Evolutionary conservation across 2,797 vertebrate genomes (phyloP).

Genomic region (Lophius americanus): DNA sequence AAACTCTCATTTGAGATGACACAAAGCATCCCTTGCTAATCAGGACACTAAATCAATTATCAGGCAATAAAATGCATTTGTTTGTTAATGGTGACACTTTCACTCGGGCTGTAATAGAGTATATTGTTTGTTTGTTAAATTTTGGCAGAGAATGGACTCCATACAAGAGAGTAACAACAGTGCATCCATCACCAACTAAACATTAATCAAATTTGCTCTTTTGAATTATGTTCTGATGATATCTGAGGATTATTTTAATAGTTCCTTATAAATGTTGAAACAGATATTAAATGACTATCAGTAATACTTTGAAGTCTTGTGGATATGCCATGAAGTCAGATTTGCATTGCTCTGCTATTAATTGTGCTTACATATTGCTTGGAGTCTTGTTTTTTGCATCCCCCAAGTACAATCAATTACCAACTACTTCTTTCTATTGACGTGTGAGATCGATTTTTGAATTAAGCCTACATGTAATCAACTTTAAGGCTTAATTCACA

Average conservation of each 20-base stretch:
- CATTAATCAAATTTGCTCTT: conserved; percentile 34
- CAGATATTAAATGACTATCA: conserved; percentile 34
- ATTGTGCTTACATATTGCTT: conserved; percentile 30
- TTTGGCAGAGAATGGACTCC: too few species aligned
- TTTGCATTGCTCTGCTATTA: conserved; percentile 17
- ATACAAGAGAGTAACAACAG: not conserved
- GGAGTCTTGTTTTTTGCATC: conserved; percentile 45
- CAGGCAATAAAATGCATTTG: too few species aligned
- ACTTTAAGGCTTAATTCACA: conserved; percentile 47
- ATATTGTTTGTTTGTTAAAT: too few species aligned
- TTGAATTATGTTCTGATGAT: conserved; percentile 25
- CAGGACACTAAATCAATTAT: too few species aligned
- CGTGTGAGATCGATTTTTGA: conserved; percentile 53
- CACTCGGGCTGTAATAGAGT: too few species aligned
- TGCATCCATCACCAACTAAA: conserved; percentile 42
- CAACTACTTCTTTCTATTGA: conserved; percentile 48
- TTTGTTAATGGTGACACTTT: too few species aligned
- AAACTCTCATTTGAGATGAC: too few species aligned
- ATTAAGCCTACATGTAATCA: conserved; percentile 36
- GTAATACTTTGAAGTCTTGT: conserved; percentile 47
- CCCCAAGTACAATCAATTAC: conserved; percentile 54
- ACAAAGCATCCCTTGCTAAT: too few species aligned
- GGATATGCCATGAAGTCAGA: conserved; percentile 33
- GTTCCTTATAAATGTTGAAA: conserved; percentile 42
- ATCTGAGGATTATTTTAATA: conserved; percentile 32